phyloP scores from a whole-genome alignment of 2,888 invertebrate species.

The Elegia similella region DNA sequence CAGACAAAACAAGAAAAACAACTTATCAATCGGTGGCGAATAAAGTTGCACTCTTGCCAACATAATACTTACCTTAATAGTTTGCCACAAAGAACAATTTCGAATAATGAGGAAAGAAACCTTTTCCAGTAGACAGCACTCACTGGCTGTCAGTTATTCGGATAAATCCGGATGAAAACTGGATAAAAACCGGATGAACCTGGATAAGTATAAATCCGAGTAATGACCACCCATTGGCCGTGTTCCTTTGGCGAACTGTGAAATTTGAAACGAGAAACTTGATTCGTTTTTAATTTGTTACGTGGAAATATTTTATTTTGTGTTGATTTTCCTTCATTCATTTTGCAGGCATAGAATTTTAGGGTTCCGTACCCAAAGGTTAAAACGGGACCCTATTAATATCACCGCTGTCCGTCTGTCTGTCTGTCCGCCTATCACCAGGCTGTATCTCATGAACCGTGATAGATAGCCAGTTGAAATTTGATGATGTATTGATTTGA shows the following conservation, averaged over 20 bases:
- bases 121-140: not conserved
- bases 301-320: not conserved
- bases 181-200: constrained; percentile 1
- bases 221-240: constrained; percentile 7
- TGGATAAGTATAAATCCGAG: not conserved
- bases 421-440: too few relatives aligned
- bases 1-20: not conserved
- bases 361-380: too few relatives aligned
- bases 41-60: not conserved
- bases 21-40: not conserved
- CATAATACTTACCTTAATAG: not conserved
- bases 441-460: too few relatives aligned
- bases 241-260: not conserved
- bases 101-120: not conserved
- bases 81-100: not conserved
- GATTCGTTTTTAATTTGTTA: not conserved
- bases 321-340: not conserved
- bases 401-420: too few relatives aligned
- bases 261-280: not conserved
- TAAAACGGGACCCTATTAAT: too few relatives aligned
- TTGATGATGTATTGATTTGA: too few relatives aligned
- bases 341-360: too few relatives aligned
- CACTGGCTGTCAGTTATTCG: constrained; percentile 7
- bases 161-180: not conserved
- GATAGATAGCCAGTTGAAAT: too few relatives aligned